Evolutionary conservation across 2,797 vertebrate species (phyloP), one percentile per base, ranked within the genome.

Genomic region (Ammospiza maritima): DNA sequence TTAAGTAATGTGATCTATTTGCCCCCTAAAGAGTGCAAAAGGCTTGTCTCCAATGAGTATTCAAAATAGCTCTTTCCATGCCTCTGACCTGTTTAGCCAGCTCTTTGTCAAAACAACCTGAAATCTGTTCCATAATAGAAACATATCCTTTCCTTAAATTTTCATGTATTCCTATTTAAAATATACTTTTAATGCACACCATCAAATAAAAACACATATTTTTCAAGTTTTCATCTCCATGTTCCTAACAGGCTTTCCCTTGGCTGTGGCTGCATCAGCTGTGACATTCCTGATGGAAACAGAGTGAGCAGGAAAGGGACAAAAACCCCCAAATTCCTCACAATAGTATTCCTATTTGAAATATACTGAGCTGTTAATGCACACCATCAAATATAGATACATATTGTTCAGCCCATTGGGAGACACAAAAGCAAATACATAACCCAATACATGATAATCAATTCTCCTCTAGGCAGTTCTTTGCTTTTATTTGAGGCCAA

Each of bases 401-500:
- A 40, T 8, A n/a, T 18, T 67, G 53, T 38, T 81, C 89, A 67
- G 51, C 17, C 87, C 73, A 20, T 0, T 32, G 88, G 50, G 83
- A 73, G 48, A 32, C 13, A 70, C 32, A 32, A 23, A 71, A 50
- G 79, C 20, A 93, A 83, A 79, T 6, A 54, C 36, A 66, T 40
- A 87, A 71, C n/a, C 48, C 67, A 84, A 29, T 22, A 70, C 8
- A 22, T 21, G 75, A 70, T 45, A 67, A 78, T 15, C 16, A 2
- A 9, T 67, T 94, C 74, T 79, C 50, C 66, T 81, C 50, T 5
- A 50, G 75, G 74, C 56, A 60, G 62, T 65, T 61, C 32, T 67
- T 16, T 82, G 65, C 53, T 94, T 94, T 93, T 16, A 80, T 89
- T 85, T 54, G 19, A 93, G 67, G 78, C 50, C 94, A 96, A 42